Conservation (phyloP, 2,797 vertebrate genomes). For the Rousettus madagascariensis region DNA sequence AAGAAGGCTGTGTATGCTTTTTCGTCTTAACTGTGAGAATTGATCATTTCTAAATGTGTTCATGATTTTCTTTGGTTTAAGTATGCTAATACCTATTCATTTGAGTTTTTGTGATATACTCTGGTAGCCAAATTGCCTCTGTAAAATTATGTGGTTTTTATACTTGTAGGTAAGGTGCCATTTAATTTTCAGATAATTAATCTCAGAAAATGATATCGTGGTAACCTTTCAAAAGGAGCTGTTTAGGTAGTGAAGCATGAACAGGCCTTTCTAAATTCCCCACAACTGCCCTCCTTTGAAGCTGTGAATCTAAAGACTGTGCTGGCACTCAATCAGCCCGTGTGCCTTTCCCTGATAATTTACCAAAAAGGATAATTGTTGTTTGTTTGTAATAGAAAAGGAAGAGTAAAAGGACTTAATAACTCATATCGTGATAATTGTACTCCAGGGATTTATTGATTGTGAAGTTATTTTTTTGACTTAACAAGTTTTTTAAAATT, state of each 20-base stretch:
- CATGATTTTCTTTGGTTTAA: not conserved
- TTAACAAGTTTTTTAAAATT: not conserved
- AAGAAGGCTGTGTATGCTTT: not conserved
- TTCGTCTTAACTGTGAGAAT: not conserved
- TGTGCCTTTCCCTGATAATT: not conserved
- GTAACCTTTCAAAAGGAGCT: not conserved
- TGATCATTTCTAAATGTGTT: not conserved
- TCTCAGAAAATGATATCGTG: not conserved
- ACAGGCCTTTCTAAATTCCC: not conserved
- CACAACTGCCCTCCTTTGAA: not conserved
- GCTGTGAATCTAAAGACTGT: not conserved
- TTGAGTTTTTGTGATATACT: not conserved
- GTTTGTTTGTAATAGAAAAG: not conserved
- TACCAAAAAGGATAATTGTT: not conserved
- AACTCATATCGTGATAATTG: not conserved
- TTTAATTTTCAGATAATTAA: not conserved
- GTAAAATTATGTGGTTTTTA: not conserved
- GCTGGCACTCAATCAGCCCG: not conserved
- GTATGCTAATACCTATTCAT: not conserved
- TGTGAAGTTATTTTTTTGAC: slow-evolving; percentile 18
- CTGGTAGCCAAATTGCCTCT: not conserved
- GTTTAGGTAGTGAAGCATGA: not conserved
- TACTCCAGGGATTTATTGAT: not conserved
- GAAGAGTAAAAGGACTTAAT: not conserved
- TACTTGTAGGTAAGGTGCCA: not conserved